Base-by-base conservation (phyloP, 2,888 invertebrate genomes). In the Trichopoda pennipes region DNA sequence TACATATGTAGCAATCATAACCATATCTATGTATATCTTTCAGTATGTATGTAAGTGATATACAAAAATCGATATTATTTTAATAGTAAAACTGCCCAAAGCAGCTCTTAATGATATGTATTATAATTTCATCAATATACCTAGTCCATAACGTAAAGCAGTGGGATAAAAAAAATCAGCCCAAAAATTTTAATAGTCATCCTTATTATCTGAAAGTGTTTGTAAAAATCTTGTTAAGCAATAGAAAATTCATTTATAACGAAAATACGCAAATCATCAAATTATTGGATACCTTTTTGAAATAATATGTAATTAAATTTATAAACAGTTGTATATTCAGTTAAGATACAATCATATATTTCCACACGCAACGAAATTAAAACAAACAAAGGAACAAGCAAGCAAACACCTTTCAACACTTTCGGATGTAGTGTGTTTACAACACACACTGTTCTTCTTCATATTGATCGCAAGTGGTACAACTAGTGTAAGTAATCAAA, bases 391-490 rank as follows among this genome's bases (percentile, higher is more conserved):
- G 4, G 8, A 32, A 32, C 32, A 12, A 38, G 12, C 56, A 51
- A 55, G 21, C 51, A 19, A 68, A 58, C 49, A 63, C 32, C 76
- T 81, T 68, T 77, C 77, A 81, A 72, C 77, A 72, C 73, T 49
- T 19, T 64, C 12, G 38, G 12, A 47, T 32, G 14, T 44, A 68
- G 68, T 47, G 21, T 21, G 17, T 42, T 38, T 23, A 47, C 32
- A 44, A 35, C 17, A 9, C 23, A 47, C 47, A 32, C 23, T 73
- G 44, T 53, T 44, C 14, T 44, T 44, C 42, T 44, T n/a, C 0
- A n/a, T 44, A 44, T n/a, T 44, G 42, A 1, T 28, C 28, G 42
- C 58, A 66, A n/a, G 38, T 38, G 38, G 7, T 28, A 28, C 8
- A 28, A 28, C 38, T 12, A 38, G 38, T 28, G 51, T 38, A 44